Evolutionary conservation across 2,888 invertebrate species (phyloP).

Genomic region (Leptopterna dolabrata): DNA sequence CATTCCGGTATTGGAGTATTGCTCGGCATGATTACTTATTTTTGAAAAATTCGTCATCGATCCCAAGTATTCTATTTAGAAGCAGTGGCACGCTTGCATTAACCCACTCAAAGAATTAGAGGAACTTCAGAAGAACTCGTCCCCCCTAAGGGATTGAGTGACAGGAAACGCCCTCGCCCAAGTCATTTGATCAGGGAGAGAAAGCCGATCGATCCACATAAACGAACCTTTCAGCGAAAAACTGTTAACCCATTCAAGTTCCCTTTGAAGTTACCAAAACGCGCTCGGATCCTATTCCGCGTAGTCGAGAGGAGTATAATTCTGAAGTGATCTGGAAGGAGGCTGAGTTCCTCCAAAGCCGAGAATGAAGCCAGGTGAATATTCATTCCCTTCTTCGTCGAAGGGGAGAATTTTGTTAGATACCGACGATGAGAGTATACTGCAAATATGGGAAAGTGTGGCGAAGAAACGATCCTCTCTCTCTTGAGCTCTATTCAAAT

Average conservation of each 20-base stretch:
- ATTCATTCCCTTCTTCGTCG: neutral
- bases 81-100: too few relatives aligned
- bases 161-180: neutral
- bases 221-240: neutral
- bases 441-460: neutral
- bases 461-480: neutral
- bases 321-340: neutral
- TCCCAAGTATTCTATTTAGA: too few relatives aligned
- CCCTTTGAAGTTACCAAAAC: neutral
- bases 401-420: neutral
- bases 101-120: too few relatives aligned
- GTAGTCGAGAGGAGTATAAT: neutral
- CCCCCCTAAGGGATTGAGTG: neutral
- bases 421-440: neutral
- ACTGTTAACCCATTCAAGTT: neutral
- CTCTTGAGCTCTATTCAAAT: neutral
- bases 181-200: neutral
- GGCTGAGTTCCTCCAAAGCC: neutral
- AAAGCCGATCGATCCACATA: neutral
- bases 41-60: too few relatives aligned
- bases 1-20: too few relatives aligned
- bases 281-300: neutral
- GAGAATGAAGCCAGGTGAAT: conserved; percentile 1
- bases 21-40: too few relatives aligned
- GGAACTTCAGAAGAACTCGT: neutral